Conservation (phyloP, 1,140 invertebrate genomes). For the Pristionchus pacificus region DNA sequence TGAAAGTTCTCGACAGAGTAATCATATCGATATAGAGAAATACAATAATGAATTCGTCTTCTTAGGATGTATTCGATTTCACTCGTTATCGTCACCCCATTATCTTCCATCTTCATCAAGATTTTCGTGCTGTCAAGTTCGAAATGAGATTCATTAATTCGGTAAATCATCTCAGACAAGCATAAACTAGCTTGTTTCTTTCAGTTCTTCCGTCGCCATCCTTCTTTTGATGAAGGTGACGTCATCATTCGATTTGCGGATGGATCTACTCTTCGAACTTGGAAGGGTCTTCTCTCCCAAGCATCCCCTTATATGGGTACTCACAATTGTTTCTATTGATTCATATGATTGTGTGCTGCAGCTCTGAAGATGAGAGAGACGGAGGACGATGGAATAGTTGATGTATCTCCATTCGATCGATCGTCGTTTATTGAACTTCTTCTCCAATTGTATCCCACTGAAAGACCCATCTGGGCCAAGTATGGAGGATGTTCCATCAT, state of each 20-base stretch:
- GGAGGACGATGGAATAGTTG: not conserved
- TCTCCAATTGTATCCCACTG: not conserved
- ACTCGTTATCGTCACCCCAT: not conserved
- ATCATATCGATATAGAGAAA: not conserved
- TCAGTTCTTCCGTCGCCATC: not conserved
- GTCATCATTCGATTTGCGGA: not conserved
- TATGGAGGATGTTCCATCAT: too few species aligned
- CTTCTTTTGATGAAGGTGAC: not conserved
- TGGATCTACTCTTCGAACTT: not conserved
- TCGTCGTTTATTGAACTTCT: not conserved
- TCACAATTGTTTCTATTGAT: not conserved
- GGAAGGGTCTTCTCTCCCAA: not conserved
- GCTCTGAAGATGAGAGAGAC: not conserved
- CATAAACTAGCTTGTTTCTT: not conserved
- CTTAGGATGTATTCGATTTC: not conserved
- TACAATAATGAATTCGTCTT: not conserved
- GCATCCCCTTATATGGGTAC: not conserved
- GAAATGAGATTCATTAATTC: not conserved
- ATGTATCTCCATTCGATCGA: not conserved
- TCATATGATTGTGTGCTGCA: not conserved
- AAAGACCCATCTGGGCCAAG: not conserved
- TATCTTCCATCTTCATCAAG: not conserved
- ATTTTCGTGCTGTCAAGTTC: not conserved
- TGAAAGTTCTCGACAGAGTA: not conserved
- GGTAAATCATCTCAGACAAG: not conserved